Evolutionary conservation across 2,888 invertebrate species (phyloP).

Genomic region (Rugalucina vietnamica): DNA sequence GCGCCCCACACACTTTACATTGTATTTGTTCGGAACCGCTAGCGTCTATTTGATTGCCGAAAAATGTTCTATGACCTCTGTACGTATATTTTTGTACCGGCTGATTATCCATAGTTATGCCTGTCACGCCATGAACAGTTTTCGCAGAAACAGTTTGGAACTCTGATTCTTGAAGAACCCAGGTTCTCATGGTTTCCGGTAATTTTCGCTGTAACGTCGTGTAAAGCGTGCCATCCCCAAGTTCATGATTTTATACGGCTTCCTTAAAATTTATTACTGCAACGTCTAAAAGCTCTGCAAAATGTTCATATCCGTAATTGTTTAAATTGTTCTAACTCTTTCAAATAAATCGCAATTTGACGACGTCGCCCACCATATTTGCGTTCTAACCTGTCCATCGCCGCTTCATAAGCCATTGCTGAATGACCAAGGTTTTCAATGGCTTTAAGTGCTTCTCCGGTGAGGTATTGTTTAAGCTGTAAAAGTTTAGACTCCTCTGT

Average conservation of each 20-base stretch:
- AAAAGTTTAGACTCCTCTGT: conserved; percentile 17
- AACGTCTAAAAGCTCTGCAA: conserved; percentile 19
- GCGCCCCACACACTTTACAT: background rate
- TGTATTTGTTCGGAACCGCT: background rate
- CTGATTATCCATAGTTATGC: background rate
- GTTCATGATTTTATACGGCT: background rate
- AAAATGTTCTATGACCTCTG: background rate
- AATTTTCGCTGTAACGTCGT: conserved; percentile 16
- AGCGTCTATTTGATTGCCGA: background rate
- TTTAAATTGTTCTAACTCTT: conserved; percentile 7
- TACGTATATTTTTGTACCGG: background rate
- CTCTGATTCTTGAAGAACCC: conserved; percentile 18
- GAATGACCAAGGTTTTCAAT: conserved; percentile 37
- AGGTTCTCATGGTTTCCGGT: conserved; percentile 34
- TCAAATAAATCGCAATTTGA: background rate
- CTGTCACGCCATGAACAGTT: conserved; percentile 28
- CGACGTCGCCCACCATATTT: conserved; percentile 24
- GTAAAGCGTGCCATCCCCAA: conserved; percentile 12
- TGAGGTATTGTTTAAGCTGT: conserved; percentile 29
- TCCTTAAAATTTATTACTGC: conserved; percentile 18
- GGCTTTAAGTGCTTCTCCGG: too few species aligned
- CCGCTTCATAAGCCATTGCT: conserved; percentile 7
- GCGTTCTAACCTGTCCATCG: conserved; percentile 29
- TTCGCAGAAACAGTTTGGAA: conserved; percentile 15
- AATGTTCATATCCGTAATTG: conserved; percentile 15